Evolutionary conservation across 2,797 vertebrate genomes (phyloP), one percentile per base, ranked within the genome.

Genomic region (Staurois parvus): DNA sequence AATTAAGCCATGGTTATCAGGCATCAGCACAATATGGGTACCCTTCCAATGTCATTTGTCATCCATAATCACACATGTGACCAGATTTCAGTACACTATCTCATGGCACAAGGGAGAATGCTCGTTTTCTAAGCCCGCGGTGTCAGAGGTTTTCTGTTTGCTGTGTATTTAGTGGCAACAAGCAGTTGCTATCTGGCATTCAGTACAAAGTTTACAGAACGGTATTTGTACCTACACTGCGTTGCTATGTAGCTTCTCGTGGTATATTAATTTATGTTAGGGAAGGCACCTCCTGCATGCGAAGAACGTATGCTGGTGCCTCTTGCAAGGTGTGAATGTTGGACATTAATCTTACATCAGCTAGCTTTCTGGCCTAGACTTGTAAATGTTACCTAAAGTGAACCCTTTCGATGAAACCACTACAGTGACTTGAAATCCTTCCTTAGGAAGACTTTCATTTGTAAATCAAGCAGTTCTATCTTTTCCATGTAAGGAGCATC

Each of bases 181-280:
- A 74, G n/a, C 45, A 66, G 84, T 85, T 85, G 84, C 84, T 80
- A 85, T 68, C 73, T 79, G 77, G 67, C 84, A 74, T 67, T 56
- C 28, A 74, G 24, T 56, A 79, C 70, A 67, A 72, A 79, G 76
- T 79, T 79, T 80, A 79, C 78, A 40, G 62, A 30, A 66, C 59
- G 28, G 24, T 74, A 85, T 74, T 72, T 80, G 42, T 80, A 48
- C 68, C 11, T 79, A 64, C 30, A 21, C 21, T 37, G 48, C 40
- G 84, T 85, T 73, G 76, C 84, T 85, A 85, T 74, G 84, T 64
- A 66, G 13, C 30, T 12, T 74, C 37, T 80, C 56, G 74, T 28
- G 42, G n/a, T 79, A 32, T 32, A 79, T 62, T 32, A 26, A 48
- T 72, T 72, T 72, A 62, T 81, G 68, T 72, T 70, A 9, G 45